These are phyloP conservation scores for Drosophila putrida DNA, from an alignment of 2,888 invertebrate genomes.

Conservation along the genomic window DNA sequence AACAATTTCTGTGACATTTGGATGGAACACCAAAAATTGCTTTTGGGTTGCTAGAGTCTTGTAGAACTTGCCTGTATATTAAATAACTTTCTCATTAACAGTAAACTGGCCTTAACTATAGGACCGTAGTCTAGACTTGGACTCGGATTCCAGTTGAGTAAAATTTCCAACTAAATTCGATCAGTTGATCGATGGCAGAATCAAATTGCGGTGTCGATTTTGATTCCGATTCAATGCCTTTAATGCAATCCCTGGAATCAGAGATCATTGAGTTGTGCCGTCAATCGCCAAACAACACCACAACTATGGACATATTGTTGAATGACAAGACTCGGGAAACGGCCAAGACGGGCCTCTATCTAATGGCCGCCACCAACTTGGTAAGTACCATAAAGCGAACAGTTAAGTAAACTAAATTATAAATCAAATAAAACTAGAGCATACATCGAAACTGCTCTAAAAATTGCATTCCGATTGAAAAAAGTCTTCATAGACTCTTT, in stretches of 20 bases:
- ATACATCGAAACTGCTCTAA: too few relatives aligned
- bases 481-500: too few relatives aligned
- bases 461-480: too few relatives aligned
- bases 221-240: background rate
- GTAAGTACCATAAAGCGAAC: conserved; percentile 3
- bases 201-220: background rate
- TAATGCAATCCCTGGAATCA: conserved; percentile 4
- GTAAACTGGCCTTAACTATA: too few relatives aligned
- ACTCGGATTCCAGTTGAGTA: background rate
- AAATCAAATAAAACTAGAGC: too few relatives aligned
- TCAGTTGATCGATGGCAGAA: conserved; percentile 4
- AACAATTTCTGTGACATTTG: background rate
- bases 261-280: conserved; percentile 10
- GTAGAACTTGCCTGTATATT: too few relatives aligned
- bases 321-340: background rate
- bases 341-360: conserved; percentile 20
- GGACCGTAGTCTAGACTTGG: conserved; percentile 10
- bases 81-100: too few relatives aligned
- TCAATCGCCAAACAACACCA: conserved; percentile 1
- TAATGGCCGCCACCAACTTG: conserved; percentile 28
- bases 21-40: too few relatives aligned
- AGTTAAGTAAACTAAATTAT: background rate
- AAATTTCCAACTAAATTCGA: background rate
- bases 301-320: conserved; percentile 22
- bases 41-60: too few relatives aligned